phyloP scores from a whole-genome alignment of 2,888 invertebrate genomes.

The Campaea margaritaria region DNA sequence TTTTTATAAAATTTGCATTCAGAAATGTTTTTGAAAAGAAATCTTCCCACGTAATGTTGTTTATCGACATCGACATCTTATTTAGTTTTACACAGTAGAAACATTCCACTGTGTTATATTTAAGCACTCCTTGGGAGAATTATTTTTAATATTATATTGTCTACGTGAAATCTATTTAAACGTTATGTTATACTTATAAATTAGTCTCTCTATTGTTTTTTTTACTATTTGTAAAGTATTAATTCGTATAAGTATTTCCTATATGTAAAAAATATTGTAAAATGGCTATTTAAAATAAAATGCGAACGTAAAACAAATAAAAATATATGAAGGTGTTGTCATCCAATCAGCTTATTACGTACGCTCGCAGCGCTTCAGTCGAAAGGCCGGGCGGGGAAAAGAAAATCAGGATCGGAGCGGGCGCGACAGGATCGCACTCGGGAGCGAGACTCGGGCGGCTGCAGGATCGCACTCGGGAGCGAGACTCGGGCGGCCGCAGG shows the following conservation, averaged over 20 bases:
- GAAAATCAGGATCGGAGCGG: constrained; percentile 49
- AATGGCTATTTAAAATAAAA: neutral
- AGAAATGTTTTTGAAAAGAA: constrained; percentile 1
- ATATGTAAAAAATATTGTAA: neutral
- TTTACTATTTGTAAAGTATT: too few species aligned
- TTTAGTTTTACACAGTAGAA: constrained; percentile 4
- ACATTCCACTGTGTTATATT: constrained; percentile 9
- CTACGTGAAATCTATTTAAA: too few species aligned
- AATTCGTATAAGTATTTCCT: too few species aligned
- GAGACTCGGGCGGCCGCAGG: constrained; percentile 17
- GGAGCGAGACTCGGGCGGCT: constrained; percentile 25
- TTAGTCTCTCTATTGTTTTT: too few species aligned
- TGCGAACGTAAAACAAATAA: neutral
- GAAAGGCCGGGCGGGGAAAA: constrained; percentile 57
- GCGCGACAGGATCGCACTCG: constrained; percentile 43
- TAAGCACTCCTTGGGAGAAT: constrained; percentile 2
- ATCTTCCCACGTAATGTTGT: constrained; percentile 8
- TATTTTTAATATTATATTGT: too few species aligned
- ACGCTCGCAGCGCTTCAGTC: constrained; percentile 14
- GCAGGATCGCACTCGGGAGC: constrained; percentile 40
- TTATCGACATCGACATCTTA: constrained; percentile 4
- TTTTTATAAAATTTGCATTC: constrained; percentile 2
- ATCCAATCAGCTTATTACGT: constrained; percentile 10
- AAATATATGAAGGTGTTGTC: constrained; percentile 6
- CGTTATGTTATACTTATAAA: too few species aligned